Conservation (phyloP, 2,113 vertebrate genomes). For the Pogonocichla stellata region DNA sequence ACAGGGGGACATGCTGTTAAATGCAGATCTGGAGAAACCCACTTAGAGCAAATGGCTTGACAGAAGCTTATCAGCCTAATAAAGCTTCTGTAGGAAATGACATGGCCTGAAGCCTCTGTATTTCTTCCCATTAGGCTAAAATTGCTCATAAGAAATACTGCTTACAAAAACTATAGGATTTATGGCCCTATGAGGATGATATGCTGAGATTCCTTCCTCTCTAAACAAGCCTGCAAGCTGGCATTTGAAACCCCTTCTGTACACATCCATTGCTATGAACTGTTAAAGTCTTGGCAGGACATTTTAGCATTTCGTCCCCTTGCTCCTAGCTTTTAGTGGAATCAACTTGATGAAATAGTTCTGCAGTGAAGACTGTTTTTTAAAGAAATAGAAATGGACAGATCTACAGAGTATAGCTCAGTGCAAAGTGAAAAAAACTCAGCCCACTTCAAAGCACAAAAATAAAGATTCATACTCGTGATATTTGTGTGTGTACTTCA, state of each 20-base stretch:
- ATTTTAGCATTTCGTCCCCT: not conserved
- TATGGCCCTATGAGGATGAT: not conserved
- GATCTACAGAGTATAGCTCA: not conserved
- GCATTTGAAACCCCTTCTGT: not conserved
- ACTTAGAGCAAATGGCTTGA: not conserved
- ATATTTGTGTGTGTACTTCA: not conserved
- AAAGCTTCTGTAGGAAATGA: not conserved
- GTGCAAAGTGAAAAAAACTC: not conserved
- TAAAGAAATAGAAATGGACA: not conserved
- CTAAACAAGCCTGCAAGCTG: not conserved
- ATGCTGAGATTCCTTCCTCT: not conserved
- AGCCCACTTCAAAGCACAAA: not conserved
- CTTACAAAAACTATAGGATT: not conserved
- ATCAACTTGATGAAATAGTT: not conserved
- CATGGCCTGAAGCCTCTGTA: not conserved
- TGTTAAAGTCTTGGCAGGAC: not conserved
- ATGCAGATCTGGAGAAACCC: not conserved
- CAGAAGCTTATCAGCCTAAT: not conserved
- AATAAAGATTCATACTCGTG: fast-evolving
- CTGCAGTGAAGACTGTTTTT: not conserved
- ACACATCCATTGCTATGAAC: not conserved
- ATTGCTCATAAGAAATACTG: not conserved
- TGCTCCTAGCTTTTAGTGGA: not conserved
- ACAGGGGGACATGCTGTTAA: not conserved
- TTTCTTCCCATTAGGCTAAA: not conserved